These are phyloP conservation scores for Germaria angustata DNA, from an alignment of 2,888 invertebrate species.

Conservation along the genomic window DNA sequence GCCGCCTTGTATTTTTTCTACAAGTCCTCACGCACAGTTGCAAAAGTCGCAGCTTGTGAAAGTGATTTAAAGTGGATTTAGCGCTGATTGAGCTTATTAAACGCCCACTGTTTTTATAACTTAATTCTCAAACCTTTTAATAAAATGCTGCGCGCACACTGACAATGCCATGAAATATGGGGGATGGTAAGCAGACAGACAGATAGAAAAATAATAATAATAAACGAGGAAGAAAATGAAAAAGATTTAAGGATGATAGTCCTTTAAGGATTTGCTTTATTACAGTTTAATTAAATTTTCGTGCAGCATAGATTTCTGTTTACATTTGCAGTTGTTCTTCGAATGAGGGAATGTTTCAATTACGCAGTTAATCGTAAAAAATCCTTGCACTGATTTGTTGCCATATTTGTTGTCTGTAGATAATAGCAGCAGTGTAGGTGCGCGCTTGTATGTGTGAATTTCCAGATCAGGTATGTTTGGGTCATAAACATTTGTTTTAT, in stretches of 20 bases:
- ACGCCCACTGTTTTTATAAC: constrained; percentile 62
- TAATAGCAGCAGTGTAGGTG: neutral
- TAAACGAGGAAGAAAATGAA: constrained; percentile 38
- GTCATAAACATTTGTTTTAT: constrained; percentile 73
- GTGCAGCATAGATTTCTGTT: constrained; percentile 66
- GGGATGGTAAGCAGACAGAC: neutral
- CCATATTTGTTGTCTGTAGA: constrained; percentile 48
- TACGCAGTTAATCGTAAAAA: constrained; percentile 80
- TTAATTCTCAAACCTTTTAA: constrained; percentile 23
- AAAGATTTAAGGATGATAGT: constrained; percentile 51
- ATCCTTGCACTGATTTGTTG: constrained; percentile 80
- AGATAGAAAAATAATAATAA: constrained; percentile 15
- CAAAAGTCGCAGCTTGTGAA: constrained; percentile 67
- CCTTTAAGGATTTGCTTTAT: constrained; percentile 78
- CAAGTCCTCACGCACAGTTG: constrained; percentile 51
- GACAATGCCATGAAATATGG: constrained; percentile 8
- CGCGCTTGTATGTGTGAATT: constrained; percentile 8
- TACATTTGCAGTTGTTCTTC: constrained; percentile 67
- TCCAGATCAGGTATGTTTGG: constrained; percentile 73
- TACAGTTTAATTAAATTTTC: constrained; percentile 80
- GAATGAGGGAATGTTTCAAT: constrained; percentile 73
- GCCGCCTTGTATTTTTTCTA: constrained; percentile 45
- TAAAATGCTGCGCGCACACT: neutral
- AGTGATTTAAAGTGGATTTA: constrained; percentile 74
- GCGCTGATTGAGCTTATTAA: constrained; percentile 78